phyloP scores from a whole-genome alignment of 1,140 invertebrate species.

The Drosophila yakuba region DNA sequence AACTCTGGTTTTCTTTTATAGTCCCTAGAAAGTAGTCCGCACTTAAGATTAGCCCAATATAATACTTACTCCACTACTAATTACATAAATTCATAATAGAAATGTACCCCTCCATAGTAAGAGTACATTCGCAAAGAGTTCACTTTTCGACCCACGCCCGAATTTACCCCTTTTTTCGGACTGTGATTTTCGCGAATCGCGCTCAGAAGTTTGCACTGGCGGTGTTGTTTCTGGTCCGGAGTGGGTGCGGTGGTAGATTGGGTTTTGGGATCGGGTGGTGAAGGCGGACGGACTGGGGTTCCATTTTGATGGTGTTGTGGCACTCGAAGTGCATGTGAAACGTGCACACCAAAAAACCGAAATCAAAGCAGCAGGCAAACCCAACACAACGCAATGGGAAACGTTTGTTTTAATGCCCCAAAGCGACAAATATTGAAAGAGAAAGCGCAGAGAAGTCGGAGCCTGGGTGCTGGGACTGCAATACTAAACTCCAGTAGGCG shows the following conservation, averaged over 20 bases:
- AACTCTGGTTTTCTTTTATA: no score
- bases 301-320: conserved; percentile 59
- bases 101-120: background rate
- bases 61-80: no score
- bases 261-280: background rate
- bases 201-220: conserved; percentile 52
- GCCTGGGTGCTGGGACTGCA: conserved; percentile 24
- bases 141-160: conserved; percentile 2
- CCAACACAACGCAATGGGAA: conserved; percentile 68
- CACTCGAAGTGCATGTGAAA: conserved; percentile 71
- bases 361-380: conserved; percentile 52
- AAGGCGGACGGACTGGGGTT: conserved; percentile 1
- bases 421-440: conserved; percentile 80
- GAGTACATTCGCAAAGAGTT: conserved; percentile 22
- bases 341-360: conserved; percentile 51
- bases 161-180: conserved; percentile 52
- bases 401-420: conserved; percentile 81
- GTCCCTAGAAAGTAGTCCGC: no score
- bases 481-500: conserved; percentile 62
- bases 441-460: conserved; percentile 16
- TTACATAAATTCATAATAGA: no score
- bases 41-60: no score
- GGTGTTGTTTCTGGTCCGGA: conserved; percentile 40
- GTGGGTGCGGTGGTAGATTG: background rate
- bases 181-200: conserved; percentile 73